phyloP scores from a whole-genome alignment of 2,888 invertebrate genomes.

The Tiliacea citrago region DNA sequence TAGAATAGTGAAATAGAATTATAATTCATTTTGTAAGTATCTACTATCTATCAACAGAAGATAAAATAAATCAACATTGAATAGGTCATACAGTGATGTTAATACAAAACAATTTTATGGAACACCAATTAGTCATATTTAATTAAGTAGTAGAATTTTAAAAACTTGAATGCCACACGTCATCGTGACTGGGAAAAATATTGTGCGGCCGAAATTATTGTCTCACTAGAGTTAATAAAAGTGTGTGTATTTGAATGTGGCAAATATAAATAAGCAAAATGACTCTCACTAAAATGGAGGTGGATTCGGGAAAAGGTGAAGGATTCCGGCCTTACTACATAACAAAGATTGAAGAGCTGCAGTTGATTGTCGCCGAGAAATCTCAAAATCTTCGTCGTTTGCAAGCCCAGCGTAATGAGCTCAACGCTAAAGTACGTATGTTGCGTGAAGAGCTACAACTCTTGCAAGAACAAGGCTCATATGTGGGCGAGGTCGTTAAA shows the following conservation, averaged over 20 bases:
- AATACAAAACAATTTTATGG: neutral
- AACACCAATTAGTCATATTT: neutral
- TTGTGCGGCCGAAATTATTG: conserved; percentile 56
- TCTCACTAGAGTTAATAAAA: conserved; percentile 43
- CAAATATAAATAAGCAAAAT: conserved; percentile 72
- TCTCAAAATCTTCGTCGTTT: conserved; percentile 98
- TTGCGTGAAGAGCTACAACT: conserved; percentile 99
- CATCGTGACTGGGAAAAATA: conserved; percentile 79
- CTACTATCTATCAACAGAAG: neutral
- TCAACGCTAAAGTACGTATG: conserved; percentile 99
- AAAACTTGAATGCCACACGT: conserved; percentile 53
- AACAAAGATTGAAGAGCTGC: conserved; percentile 99
- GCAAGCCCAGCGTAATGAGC: conserved; percentile 99
- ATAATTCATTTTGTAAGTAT: neutral
- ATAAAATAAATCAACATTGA: neutral
- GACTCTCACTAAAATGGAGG: conserved; percentile 92
- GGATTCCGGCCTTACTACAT: conserved; percentile 99
- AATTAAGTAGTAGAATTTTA: conserved; percentile 44
- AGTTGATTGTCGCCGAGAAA: conserved; percentile 98
- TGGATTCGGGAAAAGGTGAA: conserved; percentile 94
- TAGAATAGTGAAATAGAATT: neutral
- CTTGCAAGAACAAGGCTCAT: conserved; percentile 99
- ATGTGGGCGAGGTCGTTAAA: conserved; percentile 99
- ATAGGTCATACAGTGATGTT: too few species aligned
- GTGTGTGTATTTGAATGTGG: conserved; percentile 64